phyloP scores from a whole-genome alignment of 2,113 vertebrate species.

The Anolis sagrei region DNA sequence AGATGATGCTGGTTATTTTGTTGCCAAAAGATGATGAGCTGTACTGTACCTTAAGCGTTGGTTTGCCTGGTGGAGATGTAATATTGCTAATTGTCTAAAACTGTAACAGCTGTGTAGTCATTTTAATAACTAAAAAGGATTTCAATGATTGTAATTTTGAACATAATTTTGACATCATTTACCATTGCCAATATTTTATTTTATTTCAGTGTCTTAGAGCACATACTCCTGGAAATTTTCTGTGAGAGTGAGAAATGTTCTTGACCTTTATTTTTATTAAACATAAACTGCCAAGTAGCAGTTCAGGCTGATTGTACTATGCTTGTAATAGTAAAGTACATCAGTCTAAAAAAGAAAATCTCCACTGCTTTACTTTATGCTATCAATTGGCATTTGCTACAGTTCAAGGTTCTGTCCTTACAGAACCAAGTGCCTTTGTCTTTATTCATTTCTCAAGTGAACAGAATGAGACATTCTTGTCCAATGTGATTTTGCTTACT shows the following conservation, averaged over 20 bases:
- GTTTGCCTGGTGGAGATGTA: conserved; percentile 34
- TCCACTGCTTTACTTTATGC: not conserved
- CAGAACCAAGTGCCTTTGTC: not conserved
- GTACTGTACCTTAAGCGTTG: conserved; percentile 36
- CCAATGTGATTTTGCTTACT: not conserved
- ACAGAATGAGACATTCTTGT: not conserved
- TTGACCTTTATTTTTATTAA: conserved; percentile 23
- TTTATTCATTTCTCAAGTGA: not conserved
- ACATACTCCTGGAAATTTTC: conserved; percentile 12
- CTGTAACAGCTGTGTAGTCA: conserved; percentile 23
- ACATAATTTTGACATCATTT: conserved; percentile 25
- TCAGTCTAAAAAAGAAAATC: not conserved
- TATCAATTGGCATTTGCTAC: not conserved
- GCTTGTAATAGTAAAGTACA: conserved; percentile 9
- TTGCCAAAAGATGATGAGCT: conserved; percentile 38
- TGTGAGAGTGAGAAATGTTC: not conserved
- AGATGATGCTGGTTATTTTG: conserved; percentile 27
- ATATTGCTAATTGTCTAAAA: conserved; percentile 28
- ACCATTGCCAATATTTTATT: conserved; percentile 19
- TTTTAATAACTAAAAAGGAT: conserved; percentile 34
- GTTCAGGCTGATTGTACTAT: conserved; percentile 12
- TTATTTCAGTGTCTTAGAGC: conserved; percentile 18
- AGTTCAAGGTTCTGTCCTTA: not conserved
- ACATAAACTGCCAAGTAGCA: conserved; percentile 11
- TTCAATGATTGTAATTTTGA: conserved; percentile 26